Evolutionary conservation across 2,888 invertebrate species (phyloP).

Genomic region (Troglohyphantes excavatus): DNA sequence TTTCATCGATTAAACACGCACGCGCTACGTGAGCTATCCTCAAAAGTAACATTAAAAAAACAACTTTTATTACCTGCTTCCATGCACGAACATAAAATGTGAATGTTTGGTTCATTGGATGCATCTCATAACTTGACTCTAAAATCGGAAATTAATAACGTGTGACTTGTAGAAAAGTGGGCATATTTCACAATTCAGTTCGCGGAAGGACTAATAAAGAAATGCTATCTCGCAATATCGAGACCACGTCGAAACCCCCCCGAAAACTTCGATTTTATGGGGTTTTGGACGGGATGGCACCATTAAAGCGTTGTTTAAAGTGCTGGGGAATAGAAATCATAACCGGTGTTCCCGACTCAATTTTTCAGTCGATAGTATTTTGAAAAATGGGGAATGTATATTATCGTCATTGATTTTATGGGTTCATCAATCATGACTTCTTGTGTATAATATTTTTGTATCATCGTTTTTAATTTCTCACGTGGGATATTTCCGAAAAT

Average conservation of each 20-base stretch:
- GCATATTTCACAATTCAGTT: conserved; percentile 29
- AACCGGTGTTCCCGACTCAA: conserved; percentile 8
- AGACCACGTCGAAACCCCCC: neutral
- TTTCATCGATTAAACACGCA: neutral
- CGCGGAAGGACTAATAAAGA: conserved; percentile 40
- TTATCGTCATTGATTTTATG: neutral
- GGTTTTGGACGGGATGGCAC: neutral
- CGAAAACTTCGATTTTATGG: conserved; percentile 20
- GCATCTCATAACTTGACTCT: neutral
- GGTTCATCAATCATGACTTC: neutral
- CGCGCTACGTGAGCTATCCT: no score
- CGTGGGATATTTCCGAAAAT: neutral
- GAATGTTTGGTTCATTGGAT: conserved; percentile 40
- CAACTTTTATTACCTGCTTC: neutral
- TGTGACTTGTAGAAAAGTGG: conserved; percentile 31
- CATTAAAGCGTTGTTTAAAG: conserved; percentile 14
- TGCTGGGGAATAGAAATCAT: conserved; percentile 1
- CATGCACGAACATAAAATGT: conserved; percentile 18
- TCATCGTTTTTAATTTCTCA: neutral
- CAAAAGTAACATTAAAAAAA: neutral
- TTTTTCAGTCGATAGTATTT: conserved; percentile 8
- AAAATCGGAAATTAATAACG: conserved; percentile 48
- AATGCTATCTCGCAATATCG: conserved; percentile 12
- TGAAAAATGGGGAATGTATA: neutral
- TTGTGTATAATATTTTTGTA: neutral